A percentile compares a stretch with the other conserved stretches of the same genome.
Evolutionary conservation across 2,797 vertebrate species (phyloP).

Genomic region (Phataginus tetradactyla): DNA sequence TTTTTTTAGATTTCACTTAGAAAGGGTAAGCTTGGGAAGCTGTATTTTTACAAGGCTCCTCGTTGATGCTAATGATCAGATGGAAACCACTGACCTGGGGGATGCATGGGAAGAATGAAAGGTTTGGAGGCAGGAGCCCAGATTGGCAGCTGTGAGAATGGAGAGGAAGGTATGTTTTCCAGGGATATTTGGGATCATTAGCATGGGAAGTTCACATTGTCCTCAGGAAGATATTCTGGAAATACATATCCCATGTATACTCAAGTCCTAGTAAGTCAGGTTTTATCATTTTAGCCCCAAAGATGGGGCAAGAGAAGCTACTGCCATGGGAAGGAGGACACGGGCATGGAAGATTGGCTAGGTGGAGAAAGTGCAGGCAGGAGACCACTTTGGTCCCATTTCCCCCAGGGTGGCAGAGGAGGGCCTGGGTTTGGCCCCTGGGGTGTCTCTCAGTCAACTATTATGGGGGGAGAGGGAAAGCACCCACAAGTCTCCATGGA

Average conservation of each 20-base stretch:
- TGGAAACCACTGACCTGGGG: not conserved
- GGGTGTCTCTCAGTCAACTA: not conserved
- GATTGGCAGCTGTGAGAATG: not conserved
- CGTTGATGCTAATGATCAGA: not conserved
- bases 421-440: not conserved
- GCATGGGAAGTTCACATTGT: not conserved
- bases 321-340: too few relatives aligned
- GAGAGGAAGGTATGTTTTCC: not conserved
- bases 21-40: not conserved
- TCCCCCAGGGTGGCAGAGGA: not conserved
- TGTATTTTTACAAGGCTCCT: not conserved
- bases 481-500: not conserved
- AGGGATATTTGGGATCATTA: not conserved
- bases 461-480: not conserved
- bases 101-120: fast-evolving
- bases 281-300: not conserved
- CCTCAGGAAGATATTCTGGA: not conserved
- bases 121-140: not conserved
- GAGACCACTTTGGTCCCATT: not conserved
- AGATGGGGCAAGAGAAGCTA: not conserved
- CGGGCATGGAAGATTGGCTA: fast-evolving
- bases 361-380: not conserved
- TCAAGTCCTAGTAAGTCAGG: not conserved
- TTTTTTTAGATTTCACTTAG: not conserved
- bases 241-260: not conserved